A percentile compares a stretch with the other conserved stretches of the same genome.
Evolutionary conservation across 2,113 vertebrate genomes (phyloP).

Genomic region (Desmodus rotundus): DNA sequence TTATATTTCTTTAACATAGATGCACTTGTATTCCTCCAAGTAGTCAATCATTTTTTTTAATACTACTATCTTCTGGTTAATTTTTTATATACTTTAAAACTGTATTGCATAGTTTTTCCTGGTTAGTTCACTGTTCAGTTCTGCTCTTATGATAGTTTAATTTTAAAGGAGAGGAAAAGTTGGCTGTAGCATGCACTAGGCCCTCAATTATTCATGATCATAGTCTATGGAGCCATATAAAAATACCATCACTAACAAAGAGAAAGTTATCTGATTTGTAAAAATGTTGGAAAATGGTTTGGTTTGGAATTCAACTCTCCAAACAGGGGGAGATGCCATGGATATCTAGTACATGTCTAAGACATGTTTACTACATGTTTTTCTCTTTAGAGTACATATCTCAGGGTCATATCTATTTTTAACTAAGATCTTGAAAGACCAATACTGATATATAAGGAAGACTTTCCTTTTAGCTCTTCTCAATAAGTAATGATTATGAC

Average conservation of each 20-base stretch:
- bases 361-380: not conserved
- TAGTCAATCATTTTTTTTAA: not conserved
- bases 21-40: not conserved
- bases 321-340: not conserved
- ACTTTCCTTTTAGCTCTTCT: not conserved
- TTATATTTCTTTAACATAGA: not conserved
- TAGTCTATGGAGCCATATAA: not conserved
- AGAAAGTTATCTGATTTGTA: not conserved
- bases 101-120: not conserved
- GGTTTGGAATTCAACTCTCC: not conserved
- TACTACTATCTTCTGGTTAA: not conserved
- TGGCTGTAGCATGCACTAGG: not conserved
- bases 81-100: not conserved
- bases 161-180: not conserved
- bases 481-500: not conserved
- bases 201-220: not conserved
- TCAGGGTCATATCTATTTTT: not conserved
- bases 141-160: not conserved
- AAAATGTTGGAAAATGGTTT: not conserved
- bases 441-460: not conserved
- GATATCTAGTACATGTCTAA: not conserved
- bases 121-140: not conserved
- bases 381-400: not conserved
- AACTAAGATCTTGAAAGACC: constrained; percentile 1
- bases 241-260: not conserved